Conservation (phyloP, 2,888 invertebrate genomes). For the Dryobota labecula region DNA sequence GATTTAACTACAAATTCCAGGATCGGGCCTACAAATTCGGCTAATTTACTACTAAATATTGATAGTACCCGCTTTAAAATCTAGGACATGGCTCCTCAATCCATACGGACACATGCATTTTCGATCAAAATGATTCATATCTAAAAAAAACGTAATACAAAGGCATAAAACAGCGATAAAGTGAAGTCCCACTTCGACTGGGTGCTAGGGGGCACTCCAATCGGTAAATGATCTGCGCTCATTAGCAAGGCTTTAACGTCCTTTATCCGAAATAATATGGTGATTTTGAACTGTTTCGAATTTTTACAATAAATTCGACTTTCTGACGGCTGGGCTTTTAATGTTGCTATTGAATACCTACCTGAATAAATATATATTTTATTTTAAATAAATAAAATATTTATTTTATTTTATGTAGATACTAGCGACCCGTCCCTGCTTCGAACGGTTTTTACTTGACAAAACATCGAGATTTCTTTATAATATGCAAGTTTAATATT, state of each 20-base stretch:
- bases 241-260: constrained; percentile 29
- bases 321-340: background rate
- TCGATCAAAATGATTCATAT: no score
- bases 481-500: background rate
- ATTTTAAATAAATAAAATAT: background rate
- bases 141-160: constrained; percentile 31
- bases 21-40: no score
- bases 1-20: no score
- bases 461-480: background rate
- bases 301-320: background rate
- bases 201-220: constrained; percentile 12
- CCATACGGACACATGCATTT: no score
- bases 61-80: no score
- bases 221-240: constrained; percentile 36
- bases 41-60: no score
- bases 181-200: constrained; percentile 8
- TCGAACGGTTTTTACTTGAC: background rate
- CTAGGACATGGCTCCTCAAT: no score
- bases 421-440: background rate
- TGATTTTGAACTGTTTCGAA: background rate
- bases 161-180: constrained; percentile 24
- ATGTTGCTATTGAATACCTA: background rate
- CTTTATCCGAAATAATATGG: constrained; percentile 14
- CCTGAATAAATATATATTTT: no score
- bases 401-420: background rate